Base-by-base conservation (phyloP, 2,888 invertebrate genomes). In the Cerastoderma edule region DNA sequence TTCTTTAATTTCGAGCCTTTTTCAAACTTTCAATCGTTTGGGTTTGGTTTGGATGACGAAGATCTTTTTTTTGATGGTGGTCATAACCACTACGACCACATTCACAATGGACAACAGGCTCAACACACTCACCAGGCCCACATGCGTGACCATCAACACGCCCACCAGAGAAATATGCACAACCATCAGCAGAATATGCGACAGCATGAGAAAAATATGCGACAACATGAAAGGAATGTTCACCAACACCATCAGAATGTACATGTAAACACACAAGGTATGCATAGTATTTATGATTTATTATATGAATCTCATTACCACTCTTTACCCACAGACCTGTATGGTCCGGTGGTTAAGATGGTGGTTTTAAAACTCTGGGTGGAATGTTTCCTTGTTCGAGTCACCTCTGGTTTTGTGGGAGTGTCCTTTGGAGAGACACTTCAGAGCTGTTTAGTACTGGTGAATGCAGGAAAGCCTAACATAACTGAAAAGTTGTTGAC, bases 1-100 rank as follows among this genome's bases (percentile, higher is more conserved):
- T 87, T 87, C 72, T 90, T 90, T 77, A 84, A 87, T 78, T 90
- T 92, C 83, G 90, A 91, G 82, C 89, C 91, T 54, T 81, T 92
- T 27, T 91, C 91, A 71, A 83, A 84, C 28, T 89, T 89, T 66
- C 80, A 82, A 48, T 87, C 89, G 74, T 92, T 92, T 82, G 91
- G 90, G 60, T 83, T 83, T 72, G 75, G 71, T 35, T 78, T 76
- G 48, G 83, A 79, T 16, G 77, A 80, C 44, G 83, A 83, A 72
- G 83, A 83, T 50, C 46, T 63, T n/a, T 77, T 67, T 8, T 81
- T 83, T 65, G 84, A 84, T 53, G 72, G 67, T 27, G 64, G 33
- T 35, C 84, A 86, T 70, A 78, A 76, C 69, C 79, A 83, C 28
- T 83, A 86, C 68, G 80, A 83, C 53, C 57, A 68, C 13, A 60